phyloP scores from a whole-genome alignment of 1,140 invertebrate genomes.

The Elysia chlorotica region DNA sequence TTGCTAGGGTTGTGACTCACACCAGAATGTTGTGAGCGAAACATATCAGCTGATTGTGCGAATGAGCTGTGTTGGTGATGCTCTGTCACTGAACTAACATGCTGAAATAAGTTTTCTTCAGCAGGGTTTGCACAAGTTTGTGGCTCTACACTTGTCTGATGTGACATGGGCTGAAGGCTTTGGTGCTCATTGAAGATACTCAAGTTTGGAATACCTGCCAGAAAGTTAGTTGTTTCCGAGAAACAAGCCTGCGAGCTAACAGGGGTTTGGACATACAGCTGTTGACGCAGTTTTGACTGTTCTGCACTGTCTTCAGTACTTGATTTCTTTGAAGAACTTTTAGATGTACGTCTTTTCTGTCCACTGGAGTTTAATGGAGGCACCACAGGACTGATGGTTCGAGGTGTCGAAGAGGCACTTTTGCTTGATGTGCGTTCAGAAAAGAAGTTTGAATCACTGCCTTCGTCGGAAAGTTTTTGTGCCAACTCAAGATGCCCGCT shows the following conservation, averaged over 20 bases:
- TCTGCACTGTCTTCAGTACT: not conserved
- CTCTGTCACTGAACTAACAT: not conserved
- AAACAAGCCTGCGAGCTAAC: not conserved
- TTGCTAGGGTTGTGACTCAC: not conserved
- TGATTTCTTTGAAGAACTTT: too few species aligned
- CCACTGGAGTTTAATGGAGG: too few species aligned
- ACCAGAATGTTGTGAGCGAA: not conserved
- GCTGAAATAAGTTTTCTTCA: too few species aligned
- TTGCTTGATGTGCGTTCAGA: slow-evolving; percentile 13
- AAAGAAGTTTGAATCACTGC: slow-evolving; percentile 38
- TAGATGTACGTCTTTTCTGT: too few species aligned
- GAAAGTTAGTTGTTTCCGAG: not conserved
- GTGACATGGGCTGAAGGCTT: not conserved
- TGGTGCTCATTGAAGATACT: not conserved
- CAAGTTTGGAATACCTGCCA: not conserved
- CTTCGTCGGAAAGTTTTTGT: slow-evolving; percentile 63
- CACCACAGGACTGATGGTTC: slow-evolving; percentile 1
- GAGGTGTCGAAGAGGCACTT: slow-evolving; percentile 2
- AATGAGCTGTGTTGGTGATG: not conserved
- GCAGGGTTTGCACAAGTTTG: too few species aligned
- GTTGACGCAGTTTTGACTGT: not conserved
- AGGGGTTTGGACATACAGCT: not conserved
- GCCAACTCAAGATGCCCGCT: slow-evolving; percentile 60
- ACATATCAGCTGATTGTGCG: not conserved
- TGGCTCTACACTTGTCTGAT: not conserved